phyloP scores from a whole-genome alignment of 2,888 invertebrate genomes.

The Antheraea assamensis region DNA sequence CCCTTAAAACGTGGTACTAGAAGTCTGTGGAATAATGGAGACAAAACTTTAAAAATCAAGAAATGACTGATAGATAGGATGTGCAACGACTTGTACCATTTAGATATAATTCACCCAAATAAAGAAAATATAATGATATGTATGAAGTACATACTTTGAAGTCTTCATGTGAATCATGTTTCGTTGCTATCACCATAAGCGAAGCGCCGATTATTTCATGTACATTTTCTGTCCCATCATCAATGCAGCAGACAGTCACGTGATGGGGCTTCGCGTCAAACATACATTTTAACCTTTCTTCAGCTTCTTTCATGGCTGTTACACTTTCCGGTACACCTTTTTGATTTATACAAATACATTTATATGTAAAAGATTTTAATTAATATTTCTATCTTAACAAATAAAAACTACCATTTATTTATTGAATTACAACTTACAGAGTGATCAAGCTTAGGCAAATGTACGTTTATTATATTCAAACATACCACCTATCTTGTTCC shows the following conservation, averaged over 20 bases:
- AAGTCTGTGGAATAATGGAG: no score
- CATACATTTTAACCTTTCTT: conserved; percentile 24
- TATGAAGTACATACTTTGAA: conserved; percentile 6
- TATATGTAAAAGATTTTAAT: no score
- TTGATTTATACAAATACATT: neutral
- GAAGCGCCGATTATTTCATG: conserved; percentile 26
- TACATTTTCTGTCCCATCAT: conserved; percentile 36
- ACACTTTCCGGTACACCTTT: conserved; percentile 41
- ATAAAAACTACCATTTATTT: neutral
- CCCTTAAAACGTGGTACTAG: no score
- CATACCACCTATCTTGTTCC: no score
- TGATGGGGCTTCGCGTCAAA: conserved; percentile 27
- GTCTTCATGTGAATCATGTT: conserved; percentile 24
- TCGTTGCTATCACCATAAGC: conserved; percentile 32
- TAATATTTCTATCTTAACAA: no score
- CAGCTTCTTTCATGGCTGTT: conserved; percentile 41
- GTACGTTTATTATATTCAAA: no score
- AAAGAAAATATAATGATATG: neutral
- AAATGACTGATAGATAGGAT: no score
- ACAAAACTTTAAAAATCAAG: no score
- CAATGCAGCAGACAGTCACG: conserved; percentile 45
- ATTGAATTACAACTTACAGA: neutral
- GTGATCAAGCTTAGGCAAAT: no score
- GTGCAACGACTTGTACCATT: no score
- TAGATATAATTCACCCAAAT: no score